Percentiles rank a stretch among this genome's conserved stretches.
phyloP scores from a whole-genome alignment of 1,140 invertebrate species.

The Ditylenchus dipsaci region DNA sequence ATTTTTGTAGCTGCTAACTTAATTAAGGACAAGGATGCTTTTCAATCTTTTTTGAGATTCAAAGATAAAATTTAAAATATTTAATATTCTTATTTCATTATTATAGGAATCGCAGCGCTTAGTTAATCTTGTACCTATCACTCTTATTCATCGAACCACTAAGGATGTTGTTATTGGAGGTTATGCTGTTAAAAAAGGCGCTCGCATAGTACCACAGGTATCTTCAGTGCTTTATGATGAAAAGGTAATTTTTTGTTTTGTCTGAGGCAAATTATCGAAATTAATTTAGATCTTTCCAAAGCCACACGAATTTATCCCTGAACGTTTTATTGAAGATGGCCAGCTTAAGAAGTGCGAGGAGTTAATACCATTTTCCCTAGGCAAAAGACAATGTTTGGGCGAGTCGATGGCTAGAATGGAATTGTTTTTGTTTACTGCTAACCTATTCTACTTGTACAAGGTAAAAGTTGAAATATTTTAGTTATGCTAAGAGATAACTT shows the following conservation, averaged over 20 bases:
- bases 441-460: neutral
- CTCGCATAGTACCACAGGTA: neutral
- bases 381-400: neutral
- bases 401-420: neutral
- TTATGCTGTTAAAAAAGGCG: neutral
- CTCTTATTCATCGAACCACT: neutral
- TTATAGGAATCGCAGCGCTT: neutral
- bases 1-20: too few relatives aligned
- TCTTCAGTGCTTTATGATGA: neutral
- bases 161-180: neutral
- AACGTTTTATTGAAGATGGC: too few relatives aligned
- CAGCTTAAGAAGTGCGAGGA: too few relatives aligned
- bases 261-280: neutral
- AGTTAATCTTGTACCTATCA: neutral
- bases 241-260: constrained; percentile 1
- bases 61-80: too few relatives aligned
- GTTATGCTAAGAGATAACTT: too few relatives aligned
- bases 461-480: neutral
- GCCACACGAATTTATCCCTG: neutral
- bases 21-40: too few relatives aligned
- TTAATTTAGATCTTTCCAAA: neutral
- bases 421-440: constrained; percentile 3
- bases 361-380: neutral
- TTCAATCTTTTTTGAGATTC: too few relatives aligned
- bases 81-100: too few relatives aligned